These are phyloP conservation scores for Megaceryle alcyon DNA, from an alignment of 2,797 vertebrate species.

Conservation along the genomic window DNA sequence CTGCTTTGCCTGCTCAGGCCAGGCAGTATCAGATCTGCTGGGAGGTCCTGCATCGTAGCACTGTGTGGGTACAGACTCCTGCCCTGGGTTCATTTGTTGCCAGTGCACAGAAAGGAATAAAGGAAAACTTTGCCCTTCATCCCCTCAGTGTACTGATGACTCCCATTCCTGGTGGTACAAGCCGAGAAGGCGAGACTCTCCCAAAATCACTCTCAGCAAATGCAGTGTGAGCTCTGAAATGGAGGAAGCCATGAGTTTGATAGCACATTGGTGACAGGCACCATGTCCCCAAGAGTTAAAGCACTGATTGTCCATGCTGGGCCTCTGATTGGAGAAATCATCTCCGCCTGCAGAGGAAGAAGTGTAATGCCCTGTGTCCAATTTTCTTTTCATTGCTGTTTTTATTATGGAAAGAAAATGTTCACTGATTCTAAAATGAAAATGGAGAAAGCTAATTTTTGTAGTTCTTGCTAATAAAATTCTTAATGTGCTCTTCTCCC, in stretches of 20 bases:
- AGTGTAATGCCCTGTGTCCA: slow-evolving; percentile 79
- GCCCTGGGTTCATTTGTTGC: neutral
- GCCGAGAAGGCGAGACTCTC: neutral
- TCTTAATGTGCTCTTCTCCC: slow-evolving; percentile 73
- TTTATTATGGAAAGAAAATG: slow-evolving; percentile 80
- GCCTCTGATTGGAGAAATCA: slow-evolving; percentile 4
- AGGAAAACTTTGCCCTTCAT: neutral
- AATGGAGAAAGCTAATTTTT: slow-evolving; percentile 76
- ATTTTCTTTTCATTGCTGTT: slow-evolving; percentile 77
- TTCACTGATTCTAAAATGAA: slow-evolving; percentile 74
- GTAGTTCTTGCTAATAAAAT: slow-evolving; percentile 79
- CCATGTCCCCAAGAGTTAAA: neutral
- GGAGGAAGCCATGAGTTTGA: neutral
- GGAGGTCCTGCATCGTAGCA: neutral
- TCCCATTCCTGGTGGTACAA: neutral
- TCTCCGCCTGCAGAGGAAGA: slow-evolving; percentile 61
- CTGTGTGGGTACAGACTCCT: neutral
- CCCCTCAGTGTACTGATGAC: neutral
- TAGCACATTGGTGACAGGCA: neutral
- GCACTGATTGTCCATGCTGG: neutral
- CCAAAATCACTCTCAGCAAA: neutral
- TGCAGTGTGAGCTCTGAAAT: neutral
- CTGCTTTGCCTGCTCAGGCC: neutral
- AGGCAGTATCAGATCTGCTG: neutral
- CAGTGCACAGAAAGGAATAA: neutral